Conservation (phyloP, 1,140 invertebrate genomes). For the Panagrolaimus sp. region DNA sequence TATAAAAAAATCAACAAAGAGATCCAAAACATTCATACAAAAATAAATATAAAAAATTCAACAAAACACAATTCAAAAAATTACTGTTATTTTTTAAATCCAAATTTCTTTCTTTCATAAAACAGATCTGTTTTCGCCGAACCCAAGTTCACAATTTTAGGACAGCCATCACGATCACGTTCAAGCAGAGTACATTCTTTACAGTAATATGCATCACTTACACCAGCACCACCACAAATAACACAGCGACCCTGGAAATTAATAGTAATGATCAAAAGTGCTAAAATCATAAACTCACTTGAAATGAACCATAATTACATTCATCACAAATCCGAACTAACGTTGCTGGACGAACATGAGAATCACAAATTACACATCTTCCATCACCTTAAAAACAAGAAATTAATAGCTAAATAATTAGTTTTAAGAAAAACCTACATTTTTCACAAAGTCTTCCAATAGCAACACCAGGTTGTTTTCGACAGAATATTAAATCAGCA, state of each 20-base stretch:
- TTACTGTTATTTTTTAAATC: constrained; percentile 74
- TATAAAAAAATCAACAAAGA: too few relatives aligned
- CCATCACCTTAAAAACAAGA: constrained; percentile 72
- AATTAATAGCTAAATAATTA: neutral
- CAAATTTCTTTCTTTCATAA: constrained; percentile 99
- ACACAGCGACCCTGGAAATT: constrained; percentile 72
- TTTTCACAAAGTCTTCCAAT: constrained; percentile 97
- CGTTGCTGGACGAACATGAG: constrained; percentile 94
- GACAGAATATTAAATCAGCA: constrained; percentile 98
- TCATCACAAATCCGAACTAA: constrained; percentile 97
- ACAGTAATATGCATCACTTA: constrained; percentile 98
- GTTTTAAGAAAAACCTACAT: constrained; percentile 64
- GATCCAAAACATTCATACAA: too few relatives aligned
- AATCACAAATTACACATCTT: constrained; percentile 99
- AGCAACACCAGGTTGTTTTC: constrained; percentile 94
- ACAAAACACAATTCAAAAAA: too few relatives aligned
- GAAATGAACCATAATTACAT: constrained; percentile 99
- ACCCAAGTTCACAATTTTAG: constrained; percentile 98
- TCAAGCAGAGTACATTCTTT: constrained; percentile 99
- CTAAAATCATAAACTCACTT: constrained; percentile 64
- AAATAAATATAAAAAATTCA: too few relatives aligned
- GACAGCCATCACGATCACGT: constrained; percentile 98
- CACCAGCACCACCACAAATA: constrained; percentile 96
- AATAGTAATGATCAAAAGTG: constrained; percentile 13
- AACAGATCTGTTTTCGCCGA: constrained; percentile 99